Evolutionary conservation across 2,888 invertebrate genomes (phyloP).

Genomic region (Ormyrus rosae): DNA sequence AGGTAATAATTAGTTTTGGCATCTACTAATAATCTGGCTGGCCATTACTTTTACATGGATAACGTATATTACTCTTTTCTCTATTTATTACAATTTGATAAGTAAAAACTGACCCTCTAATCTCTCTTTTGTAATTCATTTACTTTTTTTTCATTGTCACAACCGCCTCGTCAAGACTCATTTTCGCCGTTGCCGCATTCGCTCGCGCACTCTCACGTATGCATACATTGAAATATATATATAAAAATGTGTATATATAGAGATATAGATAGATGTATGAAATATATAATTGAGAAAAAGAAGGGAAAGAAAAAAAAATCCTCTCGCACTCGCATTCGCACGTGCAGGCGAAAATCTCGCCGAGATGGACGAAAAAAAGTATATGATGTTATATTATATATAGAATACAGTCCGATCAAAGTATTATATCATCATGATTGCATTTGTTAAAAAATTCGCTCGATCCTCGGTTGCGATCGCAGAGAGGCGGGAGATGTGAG

Average conservation of each 20-base stretch:
- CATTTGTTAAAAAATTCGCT: slow-evolving; percentile 59
- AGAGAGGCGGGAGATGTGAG: slow-evolving; percentile 76
- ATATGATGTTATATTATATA: slow-evolving; percentile 18
- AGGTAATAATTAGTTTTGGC: slow-evolving; percentile 38
- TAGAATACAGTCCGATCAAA: slow-evolving; percentile 46
- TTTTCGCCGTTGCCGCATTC: slow-evolving; percentile 52
- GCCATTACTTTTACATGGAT: slow-evolving; percentile 48
- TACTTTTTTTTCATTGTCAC: slow-evolving; percentile 33
- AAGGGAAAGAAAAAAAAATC: slow-evolving; percentile 18
- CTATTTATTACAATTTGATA: slow-evolving; percentile 32
- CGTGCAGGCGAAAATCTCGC: slow-evolving; percentile 61
- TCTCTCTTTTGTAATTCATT: slow-evolving; percentile 60
- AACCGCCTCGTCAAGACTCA: slow-evolving; percentile 48
- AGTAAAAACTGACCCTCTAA: slow-evolving; percentile 61
- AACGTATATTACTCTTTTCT: slow-evolving; percentile 5
- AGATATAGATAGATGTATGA: slow-evolving; percentile 11
- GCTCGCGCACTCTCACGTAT: slow-evolving; percentile 59
- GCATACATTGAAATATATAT: slow-evolving; percentile 45
- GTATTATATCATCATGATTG: slow-evolving; percentile 56
- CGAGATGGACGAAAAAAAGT: slow-evolving; percentile 41
- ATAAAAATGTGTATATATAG: slow-evolving; percentile 13
- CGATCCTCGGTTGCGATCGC: slow-evolving; percentile 72
- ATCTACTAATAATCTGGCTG: slow-evolving; percentile 51
- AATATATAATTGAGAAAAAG: no score
- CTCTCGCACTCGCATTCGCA: slow-evolving; percentile 61